A percentile compares a stretch with the other conserved stretches of the same genome.
These are phyloP conservation scores for Andrena bicolor DNA, from an alignment of 2,888 invertebrate species.

Conservation along the genomic window DNA sequence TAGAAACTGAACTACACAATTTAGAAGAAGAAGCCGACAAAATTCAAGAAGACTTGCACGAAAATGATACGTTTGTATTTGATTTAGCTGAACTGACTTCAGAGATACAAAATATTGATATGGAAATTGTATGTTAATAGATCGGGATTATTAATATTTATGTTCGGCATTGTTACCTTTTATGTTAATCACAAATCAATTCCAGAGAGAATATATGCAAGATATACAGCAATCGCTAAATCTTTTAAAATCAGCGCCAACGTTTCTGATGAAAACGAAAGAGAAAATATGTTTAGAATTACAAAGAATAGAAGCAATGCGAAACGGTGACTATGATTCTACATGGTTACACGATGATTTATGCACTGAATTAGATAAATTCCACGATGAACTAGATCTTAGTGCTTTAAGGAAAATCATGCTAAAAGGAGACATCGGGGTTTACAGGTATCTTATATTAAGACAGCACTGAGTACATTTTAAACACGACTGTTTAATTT, in stretches of 20 bases:
- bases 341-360: conserved; percentile 72
- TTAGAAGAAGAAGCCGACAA: conserved; percentile 74
- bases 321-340: conserved; percentile 58
- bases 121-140: conserved; percentile 72
- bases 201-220: conserved; percentile 72
- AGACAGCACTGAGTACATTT: background rate
- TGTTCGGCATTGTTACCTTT: background rate
- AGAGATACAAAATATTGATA: conserved; percentile 72
- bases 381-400: conserved; percentile 74
- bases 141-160: background rate
- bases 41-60: conserved; percentile 63
- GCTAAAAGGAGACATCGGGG: conserved; percentile 76
- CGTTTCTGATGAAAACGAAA: conserved; percentile 69
- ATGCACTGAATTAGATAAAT: conserved; percentile 74
- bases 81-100: conserved; percentile 71
- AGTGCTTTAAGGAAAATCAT: conserved; percentile 79
- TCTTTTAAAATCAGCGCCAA: conserved; percentile 74
- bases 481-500: conserved; percentile 1
- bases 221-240: conserved; percentile 77
- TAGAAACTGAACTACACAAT: conserved; percentile 72
- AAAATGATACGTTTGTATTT: conserved; percentile 57
- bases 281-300: conserved; percentile 70
- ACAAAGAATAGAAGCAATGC: conserved; percentile 71
- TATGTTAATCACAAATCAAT: conserved; percentile 31
- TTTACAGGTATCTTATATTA: conserved; percentile 72